Percentiles rank a stretch among this genome's conserved stretches.
These are phyloP conservation scores for Grammomys surdaster DNA, from an alignment of 2,113 vertebrate species.

Conservation along the genomic window DNA sequence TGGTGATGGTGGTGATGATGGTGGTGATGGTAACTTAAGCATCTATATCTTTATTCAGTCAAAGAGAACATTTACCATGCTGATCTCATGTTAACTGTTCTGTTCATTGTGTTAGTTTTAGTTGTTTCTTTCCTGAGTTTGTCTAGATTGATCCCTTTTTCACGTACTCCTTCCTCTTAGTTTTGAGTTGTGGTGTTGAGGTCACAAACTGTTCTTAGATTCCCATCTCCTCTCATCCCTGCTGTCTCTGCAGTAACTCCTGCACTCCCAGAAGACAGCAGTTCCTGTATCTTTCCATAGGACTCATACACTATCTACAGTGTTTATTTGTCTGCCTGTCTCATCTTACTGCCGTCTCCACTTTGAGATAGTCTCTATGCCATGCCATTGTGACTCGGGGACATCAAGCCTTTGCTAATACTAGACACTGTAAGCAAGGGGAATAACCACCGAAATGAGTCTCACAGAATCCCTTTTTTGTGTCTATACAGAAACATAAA, in stretches of 20 bases:
- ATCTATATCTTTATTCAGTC: background rate
- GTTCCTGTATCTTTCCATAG: too few relatives aligned
- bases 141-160: conserved; percentile 23
- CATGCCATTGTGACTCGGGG: too few relatives aligned
- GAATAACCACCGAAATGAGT: background rate
- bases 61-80: background rate
- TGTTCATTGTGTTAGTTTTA: conserved; percentile 15
- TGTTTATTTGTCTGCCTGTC: too few relatives aligned
- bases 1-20: too few relatives aligned
- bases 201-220: background rate
- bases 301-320: too few relatives aligned
- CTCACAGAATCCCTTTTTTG: background rate
- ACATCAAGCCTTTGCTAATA: too few relatives aligned
- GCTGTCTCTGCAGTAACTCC: too few relatives aligned
- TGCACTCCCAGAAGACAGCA: too few relatives aligned
- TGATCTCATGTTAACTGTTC: background rate
- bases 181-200: background rate
- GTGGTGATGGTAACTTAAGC: background rate
- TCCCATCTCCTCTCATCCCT: background rate
- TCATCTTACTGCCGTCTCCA: too few relatives aligned
- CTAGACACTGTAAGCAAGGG: background rate
- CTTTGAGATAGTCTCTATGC: too few relatives aligned
- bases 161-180: background rate
- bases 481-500: conserved; percentile 31
- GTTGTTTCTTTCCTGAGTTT: conserved; percentile 49